Conservation (phyloP, 2,797 vertebrate genomes). For the Oreortyx pictus region DNA sequence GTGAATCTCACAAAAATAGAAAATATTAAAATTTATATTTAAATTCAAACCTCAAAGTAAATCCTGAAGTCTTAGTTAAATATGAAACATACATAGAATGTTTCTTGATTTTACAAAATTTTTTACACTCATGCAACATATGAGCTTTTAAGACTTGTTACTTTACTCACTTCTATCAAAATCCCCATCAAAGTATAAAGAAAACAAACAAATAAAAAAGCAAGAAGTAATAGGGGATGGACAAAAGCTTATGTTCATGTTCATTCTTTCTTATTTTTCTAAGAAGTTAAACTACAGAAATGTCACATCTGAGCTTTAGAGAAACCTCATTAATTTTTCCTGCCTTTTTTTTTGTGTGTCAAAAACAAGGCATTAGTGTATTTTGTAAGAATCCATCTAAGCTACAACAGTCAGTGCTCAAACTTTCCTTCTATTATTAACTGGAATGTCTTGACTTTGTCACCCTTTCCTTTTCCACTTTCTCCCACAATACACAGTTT, state of each 20-base stretch:
- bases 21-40: neutral
- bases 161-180: neutral
- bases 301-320: neutral
- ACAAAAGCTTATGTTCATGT: neutral
- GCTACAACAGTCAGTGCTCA: neutral
- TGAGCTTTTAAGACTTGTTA: neutral
- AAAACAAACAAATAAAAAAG: neutral
- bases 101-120: neutral
- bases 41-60: neutral
- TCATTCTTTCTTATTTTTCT: neutral
- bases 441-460: neutral
- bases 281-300: neutral
- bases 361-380: neutral
- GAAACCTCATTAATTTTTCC: neutral
- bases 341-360: fast-evolving
- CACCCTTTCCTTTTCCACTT: neutral
- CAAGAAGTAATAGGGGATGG: neutral
- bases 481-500: fast-evolving
- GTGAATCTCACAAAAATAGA: neutral
- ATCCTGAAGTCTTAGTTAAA: neutral
- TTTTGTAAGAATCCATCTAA: neutral
- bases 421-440: neutral
- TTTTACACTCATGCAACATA: neutral
- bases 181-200: neutral
- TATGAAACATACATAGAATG: neutral